Base-by-base conservation (phyloP, 92 coral and sea anemone genomes). In the Galaxea fascicularis region DNA sequence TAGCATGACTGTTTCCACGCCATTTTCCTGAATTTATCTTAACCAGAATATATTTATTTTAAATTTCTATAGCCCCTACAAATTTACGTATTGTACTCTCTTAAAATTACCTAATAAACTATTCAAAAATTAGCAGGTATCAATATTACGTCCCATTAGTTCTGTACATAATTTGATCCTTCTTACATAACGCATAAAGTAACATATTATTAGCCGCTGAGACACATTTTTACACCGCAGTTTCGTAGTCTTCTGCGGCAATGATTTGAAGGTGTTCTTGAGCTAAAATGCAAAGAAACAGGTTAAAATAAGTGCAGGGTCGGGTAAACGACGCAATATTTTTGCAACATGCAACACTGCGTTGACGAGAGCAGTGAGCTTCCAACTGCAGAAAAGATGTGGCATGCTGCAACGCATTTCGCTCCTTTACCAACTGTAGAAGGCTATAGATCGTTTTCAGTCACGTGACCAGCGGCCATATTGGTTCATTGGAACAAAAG, bases 231-330 rank as follows among this genome's bases (percentile, higher is more conserved):
- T 77, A 94, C 47, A 94, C 98, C 54, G 98, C 98, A 22, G 98
- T 94, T 78, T 94, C 98, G 79, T 92, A 92, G 77, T 94, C 98
- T 78, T 94, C 98, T 17, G 98, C 92, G 17, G 98, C 98, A 56
- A 94, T 91, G 25, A 94, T 94, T 76, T 94, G 98, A 47, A 92
- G 86, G 35, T 94, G 98, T 60, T 94, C 98, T 92, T 94, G 98
- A 20, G 93, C 98, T 94, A 76, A 65, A 56, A 77, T 17, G 27
- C 64, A 68, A 60, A 65, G 8, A 65, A 27, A 65, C 41, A 27
- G 12, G 29, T 21, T 60, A 60, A 30, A 22, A 35, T 35, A 6
- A 35, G 41, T 35, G 41, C 41, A 35, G 6, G 3, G 2, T 2
- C 41, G 2, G 41, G 2, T 35, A 6, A 2, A 6, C 41, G 6